Conservation (phyloP, 2,797 vertebrate genomes). For the Xenops minutus region DNA sequence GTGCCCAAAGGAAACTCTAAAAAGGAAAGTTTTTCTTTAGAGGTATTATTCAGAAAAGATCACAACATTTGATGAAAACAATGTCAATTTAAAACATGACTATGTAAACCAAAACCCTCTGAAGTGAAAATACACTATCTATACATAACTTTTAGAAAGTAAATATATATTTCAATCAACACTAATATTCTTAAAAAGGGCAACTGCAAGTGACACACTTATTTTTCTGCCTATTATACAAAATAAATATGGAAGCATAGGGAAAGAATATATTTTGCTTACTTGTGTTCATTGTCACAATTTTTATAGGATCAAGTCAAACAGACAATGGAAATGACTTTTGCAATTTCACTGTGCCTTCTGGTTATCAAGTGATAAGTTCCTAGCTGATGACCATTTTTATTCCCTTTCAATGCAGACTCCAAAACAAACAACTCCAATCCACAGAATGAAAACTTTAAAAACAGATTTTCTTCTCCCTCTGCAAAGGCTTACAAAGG, state of each 20-base stretch:
- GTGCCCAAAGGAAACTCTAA: background rate
- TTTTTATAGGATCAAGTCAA: conserved; percentile 70
- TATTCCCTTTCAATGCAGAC: background rate
- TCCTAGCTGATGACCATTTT: conserved; percentile 22
- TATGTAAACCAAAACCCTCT: background rate
- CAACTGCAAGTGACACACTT: conserved; percentile 21
- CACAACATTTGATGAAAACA: conserved; percentile 9
- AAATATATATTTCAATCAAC: conserved; percentile 24
- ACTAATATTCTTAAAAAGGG: conserved; percentile 7
- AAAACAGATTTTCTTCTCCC: background rate
- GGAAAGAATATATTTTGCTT: conserved; percentile 51
- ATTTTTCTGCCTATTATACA: conserved; percentile 28
- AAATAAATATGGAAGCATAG: conserved; percentile 68
- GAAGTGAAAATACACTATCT: background rate
- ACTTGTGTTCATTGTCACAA: conserved; percentile 36
- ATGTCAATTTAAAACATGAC: conserved; percentile 41
- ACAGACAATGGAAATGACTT: conserved; percentile 68
- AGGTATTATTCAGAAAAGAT: conserved; percentile 14
- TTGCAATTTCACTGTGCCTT: conserved; percentile 47
- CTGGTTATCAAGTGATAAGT: conserved; percentile 60
- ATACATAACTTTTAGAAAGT: background rate
- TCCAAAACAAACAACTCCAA: conserved; percentile 35
- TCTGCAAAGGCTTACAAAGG: background rate
- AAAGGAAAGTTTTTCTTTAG: background rate
- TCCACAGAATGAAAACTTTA: background rate